phyloP scores from a whole-genome alignment of 2,113 vertebrate genomes.

The Cisticola juncidis region DNA sequence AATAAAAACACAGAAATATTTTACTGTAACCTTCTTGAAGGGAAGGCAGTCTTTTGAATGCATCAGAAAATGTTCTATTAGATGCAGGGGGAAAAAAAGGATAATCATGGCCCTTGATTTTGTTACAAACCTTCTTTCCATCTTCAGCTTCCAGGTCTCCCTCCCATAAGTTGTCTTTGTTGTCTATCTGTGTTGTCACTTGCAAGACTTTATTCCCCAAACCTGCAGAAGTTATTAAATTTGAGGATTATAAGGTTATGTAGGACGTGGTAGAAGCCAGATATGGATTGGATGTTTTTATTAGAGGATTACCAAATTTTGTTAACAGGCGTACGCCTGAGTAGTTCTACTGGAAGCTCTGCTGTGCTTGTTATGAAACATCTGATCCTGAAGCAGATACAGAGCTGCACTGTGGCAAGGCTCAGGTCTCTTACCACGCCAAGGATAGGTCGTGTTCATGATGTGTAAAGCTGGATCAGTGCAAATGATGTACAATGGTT shows the following conservation, averaged over 20 bases:
- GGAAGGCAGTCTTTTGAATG: background rate
- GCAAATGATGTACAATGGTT: background rate
- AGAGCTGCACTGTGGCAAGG: background rate
- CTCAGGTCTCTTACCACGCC: background rate
- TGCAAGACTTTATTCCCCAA: conserved; percentile 21
- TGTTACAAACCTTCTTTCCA: conserved; percentile 5
- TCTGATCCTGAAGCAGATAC: background rate
- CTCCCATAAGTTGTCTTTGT: background rate
- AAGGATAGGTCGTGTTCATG: accelerated
- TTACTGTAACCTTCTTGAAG: background rate
- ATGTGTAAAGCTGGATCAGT: background rate
- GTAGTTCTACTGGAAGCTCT: conserved; percentile 34
- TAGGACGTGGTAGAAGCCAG: conserved; percentile 22
- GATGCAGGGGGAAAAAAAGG: background rate
- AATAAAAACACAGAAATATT: background rate
- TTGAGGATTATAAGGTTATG: conserved; percentile 64
- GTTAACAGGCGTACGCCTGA: conserved; percentile 11
- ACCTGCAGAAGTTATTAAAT: conserved; percentile 65
- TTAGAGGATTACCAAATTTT: conserved; percentile 66
- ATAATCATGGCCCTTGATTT: background rate
- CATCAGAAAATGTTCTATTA: background rate
- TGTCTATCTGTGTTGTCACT: conserved; percentile 22
- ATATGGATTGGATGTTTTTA: conserved; percentile 55
- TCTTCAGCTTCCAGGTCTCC: background rate
- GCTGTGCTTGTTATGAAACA: conserved; percentile 31